Conservation (phyloP, 2,888 invertebrate genomes). For the Formica aserva region DNA sequence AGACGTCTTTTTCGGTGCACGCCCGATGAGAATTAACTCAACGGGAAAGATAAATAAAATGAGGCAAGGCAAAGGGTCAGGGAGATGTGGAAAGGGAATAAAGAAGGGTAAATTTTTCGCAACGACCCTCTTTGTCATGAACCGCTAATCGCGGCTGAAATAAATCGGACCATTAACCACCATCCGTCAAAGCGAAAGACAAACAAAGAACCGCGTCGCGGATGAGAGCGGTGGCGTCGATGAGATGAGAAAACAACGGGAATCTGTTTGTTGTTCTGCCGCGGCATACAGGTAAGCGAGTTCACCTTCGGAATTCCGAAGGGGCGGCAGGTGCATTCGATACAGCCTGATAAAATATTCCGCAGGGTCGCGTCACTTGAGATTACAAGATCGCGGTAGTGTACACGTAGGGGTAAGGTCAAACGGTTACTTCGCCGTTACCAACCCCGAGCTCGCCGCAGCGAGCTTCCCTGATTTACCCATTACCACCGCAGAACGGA, state of each 20-base stretch:
- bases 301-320: neutral
- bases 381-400: slow-evolving; percentile 63
- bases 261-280: neutral
- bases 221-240: slow-evolving; percentile 19
- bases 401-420: slow-evolving; percentile 61
- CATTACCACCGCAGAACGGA: slow-evolving; percentile 41
- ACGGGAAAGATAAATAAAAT: slow-evolving; percentile 7
- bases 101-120: slow-evolving; percentile 49
- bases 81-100: slow-evolving; percentile 1
- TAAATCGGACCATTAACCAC: slow-evolving; percentile 69
- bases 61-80: neutral
- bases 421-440: slow-evolving; percentile 60
- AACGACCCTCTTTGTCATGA: slow-evolving; percentile 57
- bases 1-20: slow-evolving; percentile 52
- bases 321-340: slow-evolving; percentile 55
- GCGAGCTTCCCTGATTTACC: slow-evolving; percentile 67
- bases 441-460: slow-evolving; percentile 44
- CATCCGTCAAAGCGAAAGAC: slow-evolving; percentile 61
- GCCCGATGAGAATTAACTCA: slow-evolving; percentile 21
- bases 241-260: slow-evolving; percentile 2
- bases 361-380: slow-evolving; percentile 62
- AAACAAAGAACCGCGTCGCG: slow-evolving; percentile 46
- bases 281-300: slow-evolving; percentile 1
- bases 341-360: slow-evolving; percentile 67
- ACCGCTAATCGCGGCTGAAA: slow-evolving; percentile 64